Evolutionary conservation across 2,113 vertebrate species (phyloP), one percentile per base, ranked within the genome.

Genomic region (Rhagologus leucostigma): DNA sequence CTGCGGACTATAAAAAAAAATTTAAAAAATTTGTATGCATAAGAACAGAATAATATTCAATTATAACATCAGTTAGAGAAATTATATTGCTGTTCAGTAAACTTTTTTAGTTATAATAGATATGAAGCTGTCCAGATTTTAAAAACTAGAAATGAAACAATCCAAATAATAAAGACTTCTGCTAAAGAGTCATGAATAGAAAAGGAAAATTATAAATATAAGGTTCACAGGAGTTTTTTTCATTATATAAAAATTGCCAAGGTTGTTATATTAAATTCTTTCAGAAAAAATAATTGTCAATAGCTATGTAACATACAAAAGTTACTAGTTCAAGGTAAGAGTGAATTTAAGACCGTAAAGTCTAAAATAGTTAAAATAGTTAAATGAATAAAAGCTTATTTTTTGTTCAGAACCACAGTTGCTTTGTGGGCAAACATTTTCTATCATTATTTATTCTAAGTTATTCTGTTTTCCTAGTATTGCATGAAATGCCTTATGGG

Each of bases 1-100:
- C 29, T 87, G 8, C 0, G 0, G 7, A 32, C 13, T 37, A 42
- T 42, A 52, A 56, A 29, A 60, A 39, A 30, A 11, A 5, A 4
- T 21, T 30, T 9, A 3, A 30, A 30, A 39, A 60, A 3, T 22
- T 42, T 57, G 8, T 39, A 16, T 68, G 33, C 13, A 16, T 49
- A 53, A 52, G 9, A 64, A 60, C 11, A 59, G 8, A 75, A 20
- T 84, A 56, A n/a, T 65, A 49, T 68, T 68, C 9, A 76, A 35
- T 50, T 11, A 71, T 64, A 73, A 22, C 3, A 56, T 23, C 19
- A 79, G 4, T n/a, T 63, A 55, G 5, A 71, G 8, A 6, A 90
- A 30, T 56, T 70, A 35, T 63, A 63, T 63, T 81, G 5, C 9
- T 41, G 2, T 47, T 59, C 26, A 42, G 16, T 39, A 37, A 6